Base-by-base conservation (phyloP, 2,797 vertebrate species). In the Pyrrhura leucotis region DNA sequence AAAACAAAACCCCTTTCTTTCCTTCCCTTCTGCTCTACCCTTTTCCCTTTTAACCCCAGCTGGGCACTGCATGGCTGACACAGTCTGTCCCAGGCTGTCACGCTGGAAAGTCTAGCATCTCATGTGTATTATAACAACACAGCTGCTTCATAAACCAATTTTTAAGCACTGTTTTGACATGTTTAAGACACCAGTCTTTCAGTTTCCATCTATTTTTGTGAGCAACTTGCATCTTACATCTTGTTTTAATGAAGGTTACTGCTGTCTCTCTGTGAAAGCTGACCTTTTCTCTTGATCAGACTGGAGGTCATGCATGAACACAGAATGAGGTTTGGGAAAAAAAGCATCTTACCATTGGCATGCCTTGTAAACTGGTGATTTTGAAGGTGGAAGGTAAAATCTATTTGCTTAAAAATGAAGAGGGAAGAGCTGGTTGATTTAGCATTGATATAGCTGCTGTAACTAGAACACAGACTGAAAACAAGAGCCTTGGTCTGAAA, bases 211-310 rank as follows among this genome's bases (percentile, higher is more conserved):
- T 85, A 23, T 31, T 88, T 80, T 19, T 75, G 42, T 25, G 20
- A n/a, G 39, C 33, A 80, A 65, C 29, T 71, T 79, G 80, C 47
- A 56, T 40, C 47, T 71, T 74, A 48, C 29, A 25, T 83, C 91
- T 88, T 85, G 40, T 82, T 82, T 93, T 88, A 68, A 69, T 65
- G 48, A 76, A 90, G 45, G 56, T 69, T 90, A 39, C 51, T 73
- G 26, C 62, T 86, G 19, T 58, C 15, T 62, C 31, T 45, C 62
- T 65, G 25, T 72, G 87, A 90, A 88, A 85, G 69, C 47, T 82
- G 75, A 93, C 47, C 54, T 95, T 95, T 92, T 85, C 66, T 59
- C 69, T 44, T 84, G 69, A 76, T 90, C 65, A 56, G 35, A 71
- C n/a, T 69, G 28, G 25, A 92, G 51, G 83, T 88, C 82, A 73